phyloP scores from a whole-genome alignment of 2,797 vertebrate species.

The Sebastes nivosus region DNA sequence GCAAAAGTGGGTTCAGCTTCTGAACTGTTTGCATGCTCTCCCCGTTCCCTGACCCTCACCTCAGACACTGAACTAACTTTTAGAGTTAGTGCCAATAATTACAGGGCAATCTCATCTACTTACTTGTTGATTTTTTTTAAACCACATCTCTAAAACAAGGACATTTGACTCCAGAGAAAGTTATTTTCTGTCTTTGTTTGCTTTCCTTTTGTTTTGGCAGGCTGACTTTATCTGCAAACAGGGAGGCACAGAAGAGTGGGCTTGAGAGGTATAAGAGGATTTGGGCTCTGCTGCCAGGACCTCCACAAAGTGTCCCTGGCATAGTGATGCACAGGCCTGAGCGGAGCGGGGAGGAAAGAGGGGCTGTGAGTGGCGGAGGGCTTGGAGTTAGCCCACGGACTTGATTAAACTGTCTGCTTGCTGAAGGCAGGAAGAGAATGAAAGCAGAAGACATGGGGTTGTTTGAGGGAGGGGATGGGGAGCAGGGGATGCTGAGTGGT shows the following conservation, averaged over 20 bases:
- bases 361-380: slow-evolving; percentile 46
- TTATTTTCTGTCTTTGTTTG: slow-evolving; percentile 14
- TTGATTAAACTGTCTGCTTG: slow-evolving; percentile 79
- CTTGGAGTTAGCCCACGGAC: slow-evolving; percentile 61
- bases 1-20: not conserved
- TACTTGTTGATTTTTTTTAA: slow-evolving; percentile 8
- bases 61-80: not conserved
- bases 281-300: slow-evolving; percentile 64
- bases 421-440: slow-evolving; percentile 64
- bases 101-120: not conserved
- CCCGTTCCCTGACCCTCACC: not conserved
- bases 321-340: slow-evolving; percentile 68
- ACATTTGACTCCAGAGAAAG: slow-evolving; percentile 44
- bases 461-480: slow-evolving; percentile 6
- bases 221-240: slow-evolving; percentile 64
- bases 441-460: slow-evolving; percentile 46
- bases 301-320: slow-evolving; percentile 62
- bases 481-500: slow-evolving; percentile 30
- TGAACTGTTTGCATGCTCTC: not conserved
- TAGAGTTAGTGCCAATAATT: not conserved
- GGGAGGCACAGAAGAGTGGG: slow-evolving; percentile 49
- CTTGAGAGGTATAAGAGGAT: slow-evolving; percentile 68
- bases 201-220: slow-evolving; percentile 42
- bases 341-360: slow-evolving; percentile 15
- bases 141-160: slow-evolving; percentile 27